phyloP scores from a whole-genome alignment of 2,888 invertebrate species.

The Muscina levida region DNA sequence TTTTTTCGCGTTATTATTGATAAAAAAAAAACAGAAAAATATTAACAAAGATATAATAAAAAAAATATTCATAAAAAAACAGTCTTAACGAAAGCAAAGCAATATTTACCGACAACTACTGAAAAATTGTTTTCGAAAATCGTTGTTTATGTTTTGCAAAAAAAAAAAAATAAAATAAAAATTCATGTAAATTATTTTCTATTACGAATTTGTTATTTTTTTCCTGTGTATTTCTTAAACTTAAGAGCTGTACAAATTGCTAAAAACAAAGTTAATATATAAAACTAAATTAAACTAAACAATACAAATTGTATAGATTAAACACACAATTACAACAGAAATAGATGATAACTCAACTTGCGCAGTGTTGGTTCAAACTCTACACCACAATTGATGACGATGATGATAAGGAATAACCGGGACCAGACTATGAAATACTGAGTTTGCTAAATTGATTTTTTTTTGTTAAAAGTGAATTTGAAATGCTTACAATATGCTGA shows the following conservation, averaged over 20 bases:
- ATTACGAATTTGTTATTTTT: not conserved
- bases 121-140: slow-evolving; percentile 15
- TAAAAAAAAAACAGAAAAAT: not conserved
- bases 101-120: slow-evolving; percentile 25
- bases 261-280: not conserved
- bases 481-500: too few species aligned
- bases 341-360: not conserved
- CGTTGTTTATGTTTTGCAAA: not conserved
- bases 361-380: not conserved
- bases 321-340: not conserved
- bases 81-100: slow-evolving; percentile 26
- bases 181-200: too few species aligned
- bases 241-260: slow-evolving; percentile 33
- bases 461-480: too few species aligned
- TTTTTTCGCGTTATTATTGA: not conserved
- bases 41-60: slow-evolving; percentile 8
- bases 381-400: not conserved
- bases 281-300: not conserved
- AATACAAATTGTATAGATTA: not conserved
- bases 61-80: slow-evolving; percentile 22
- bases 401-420: not conserved
- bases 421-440: too few species aligned
- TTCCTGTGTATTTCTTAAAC: slow-evolving; percentile 3
- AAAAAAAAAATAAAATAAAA: too few species aligned
- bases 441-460: too few species aligned